Percentiles rank a stretch among this genome's conserved stretches.
Conservation (phyloP, 2,113 vertebrate genomes). For the Boulengeromyrus knoepffleri region DNA sequence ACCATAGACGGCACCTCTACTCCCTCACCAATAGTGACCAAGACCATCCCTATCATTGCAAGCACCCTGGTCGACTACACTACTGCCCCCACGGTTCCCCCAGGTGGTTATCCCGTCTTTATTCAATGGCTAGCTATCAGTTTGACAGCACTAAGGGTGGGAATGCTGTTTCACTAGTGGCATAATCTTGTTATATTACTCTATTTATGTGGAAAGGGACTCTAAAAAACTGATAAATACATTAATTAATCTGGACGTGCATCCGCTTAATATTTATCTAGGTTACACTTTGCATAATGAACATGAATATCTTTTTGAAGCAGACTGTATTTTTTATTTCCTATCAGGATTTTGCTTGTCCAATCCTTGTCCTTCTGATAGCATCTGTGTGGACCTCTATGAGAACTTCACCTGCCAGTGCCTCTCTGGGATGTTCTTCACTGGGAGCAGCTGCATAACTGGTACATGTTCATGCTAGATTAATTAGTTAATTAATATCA, state of each 20-base stretch:
- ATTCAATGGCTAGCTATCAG: background rate
- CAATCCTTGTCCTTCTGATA: slow-evolving; percentile 31
- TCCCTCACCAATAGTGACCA: background rate
- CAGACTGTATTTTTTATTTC: background rate
- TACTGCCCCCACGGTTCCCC: background rate
- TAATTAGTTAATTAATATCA: background rate
- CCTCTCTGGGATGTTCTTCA: slow-evolving; percentile 31
- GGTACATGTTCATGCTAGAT: slow-evolving; percentile 14
- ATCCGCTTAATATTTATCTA: background rate
- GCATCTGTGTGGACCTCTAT: slow-evolving; percentile 31
- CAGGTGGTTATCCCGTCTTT: background rate
- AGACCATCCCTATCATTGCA: background rate
- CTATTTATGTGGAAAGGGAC: background rate
- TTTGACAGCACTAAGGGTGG: background rate
- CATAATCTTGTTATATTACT: background rate
- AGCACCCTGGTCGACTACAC: background rate
- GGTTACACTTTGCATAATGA: background rate
- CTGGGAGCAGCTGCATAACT: background rate
- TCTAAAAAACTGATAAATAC: background rate
- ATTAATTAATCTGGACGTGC: background rate
- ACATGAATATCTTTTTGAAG: background rate
- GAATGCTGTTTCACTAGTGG: background rate
- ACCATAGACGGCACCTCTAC: background rate
- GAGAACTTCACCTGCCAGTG: slow-evolving; percentile 36
- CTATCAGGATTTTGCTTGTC: background rate